Evolutionary conservation across 2,888 invertebrate species (phyloP), one percentile per base, ranked within the genome.

Genomic region (Heliconius ismenius): DNA sequence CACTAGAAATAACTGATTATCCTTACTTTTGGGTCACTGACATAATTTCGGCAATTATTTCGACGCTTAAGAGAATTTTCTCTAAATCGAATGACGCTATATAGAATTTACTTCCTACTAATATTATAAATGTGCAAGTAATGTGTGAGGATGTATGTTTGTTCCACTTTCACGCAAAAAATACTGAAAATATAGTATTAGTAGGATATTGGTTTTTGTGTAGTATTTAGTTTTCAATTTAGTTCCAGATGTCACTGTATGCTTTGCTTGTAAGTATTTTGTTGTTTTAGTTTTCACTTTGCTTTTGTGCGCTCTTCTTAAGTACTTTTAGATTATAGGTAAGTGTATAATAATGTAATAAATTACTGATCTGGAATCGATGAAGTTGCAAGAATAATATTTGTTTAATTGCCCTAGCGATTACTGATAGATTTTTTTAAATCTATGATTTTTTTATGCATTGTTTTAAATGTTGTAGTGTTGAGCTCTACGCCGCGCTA

Each of bases 211-310:
- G 58, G 58, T 70, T 58, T 58, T 36, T 70, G 7, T 58, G 70
- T 54, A 32, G 54, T 21, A 43, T 77, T 74, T 76, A 70, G 60
- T 73, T 24, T 7, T 15, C 43, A 26, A n/a, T 24, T 58, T 60
- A 63, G 74, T 79, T 78, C 49, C 75, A 75, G 79, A 78, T 70
- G n/a, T 49, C 74, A 76, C 63, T 79, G 76, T 79, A 75, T 76
- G 86, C 86, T 86, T 88, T 84, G 88, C 88, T 88, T 89, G 90
- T 90, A 86, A 89, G 89, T 90, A 89, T 81, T 85, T 83, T 79
- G 58, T 78, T 70, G 80, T 82, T 78, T 81, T 80, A 74, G 58
- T 75, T 77, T n/a, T 76, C 65, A 67, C 67, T 43, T 18, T 54
- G 76, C 77, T 81, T 76, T 77, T 77, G 65, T 77, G 74, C 73